These are phyloP conservation scores for Ahaetulla prasina DNA, from an alignment of 2,113 vertebrate genomes.

Conservation along the genomic window DNA sequence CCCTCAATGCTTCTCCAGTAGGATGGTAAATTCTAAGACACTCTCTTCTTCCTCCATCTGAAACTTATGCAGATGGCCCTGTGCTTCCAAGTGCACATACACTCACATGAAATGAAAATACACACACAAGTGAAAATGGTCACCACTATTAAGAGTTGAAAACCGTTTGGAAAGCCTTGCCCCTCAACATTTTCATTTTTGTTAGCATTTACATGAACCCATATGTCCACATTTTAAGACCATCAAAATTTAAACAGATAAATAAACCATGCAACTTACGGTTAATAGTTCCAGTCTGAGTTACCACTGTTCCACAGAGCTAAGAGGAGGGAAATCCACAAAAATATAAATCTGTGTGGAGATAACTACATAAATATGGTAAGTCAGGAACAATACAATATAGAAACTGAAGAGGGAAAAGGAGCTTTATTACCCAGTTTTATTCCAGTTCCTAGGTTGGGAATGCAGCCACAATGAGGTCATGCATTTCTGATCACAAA, in stretches of 20 bases:
- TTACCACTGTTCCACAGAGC: conserved; percentile 75
- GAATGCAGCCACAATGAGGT: neutral
- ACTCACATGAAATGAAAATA: neutral
- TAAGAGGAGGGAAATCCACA: conserved; percentile 26
- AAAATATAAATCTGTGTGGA: neutral
- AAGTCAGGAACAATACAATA: neutral
- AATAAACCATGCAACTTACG: conserved; percentile 53
- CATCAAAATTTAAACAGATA: neutral
- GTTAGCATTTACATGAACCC: neutral
- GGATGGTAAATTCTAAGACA: neutral
- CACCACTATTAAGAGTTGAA: neutral
- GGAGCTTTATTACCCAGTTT: neutral
- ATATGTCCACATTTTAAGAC: neutral
- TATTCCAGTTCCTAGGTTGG: neutral
- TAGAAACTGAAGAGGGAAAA: neutral
- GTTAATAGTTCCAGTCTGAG: conserved; percentile 51
- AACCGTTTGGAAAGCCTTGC: neutral
- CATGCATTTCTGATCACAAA: neutral
- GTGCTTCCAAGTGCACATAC: neutral
- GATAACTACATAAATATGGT: conserved; percentile 7
- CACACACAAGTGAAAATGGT: neutral
- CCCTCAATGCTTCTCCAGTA: neutral
- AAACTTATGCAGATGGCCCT: neutral
- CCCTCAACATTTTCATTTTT: neutral
- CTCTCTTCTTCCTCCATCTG: neutral